Conservation (phyloP, 1,140 invertebrate species). For the Euschistus heros region DNA sequence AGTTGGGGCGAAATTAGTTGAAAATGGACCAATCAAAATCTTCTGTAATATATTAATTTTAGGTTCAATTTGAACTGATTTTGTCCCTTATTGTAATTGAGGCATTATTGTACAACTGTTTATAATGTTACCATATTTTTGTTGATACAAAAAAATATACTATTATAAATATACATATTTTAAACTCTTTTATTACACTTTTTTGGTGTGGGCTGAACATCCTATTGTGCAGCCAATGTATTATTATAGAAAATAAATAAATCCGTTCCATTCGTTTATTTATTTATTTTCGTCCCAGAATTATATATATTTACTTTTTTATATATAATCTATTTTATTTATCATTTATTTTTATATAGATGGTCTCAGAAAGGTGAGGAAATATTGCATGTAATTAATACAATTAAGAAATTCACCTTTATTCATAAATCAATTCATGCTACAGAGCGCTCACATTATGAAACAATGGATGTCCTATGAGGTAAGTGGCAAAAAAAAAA, state of each 20-base stretch:
- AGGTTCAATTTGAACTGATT: not conserved
- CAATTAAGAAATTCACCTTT: no score
- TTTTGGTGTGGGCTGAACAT: constrained; percentile 4
- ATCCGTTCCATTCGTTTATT: constrained; percentile 18
- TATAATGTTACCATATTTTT: constrained; percentile 17
- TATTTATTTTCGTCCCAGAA: not conserved
- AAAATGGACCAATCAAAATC: constrained; percentile 3
- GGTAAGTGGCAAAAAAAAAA: no score
- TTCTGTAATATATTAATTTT: not conserved
- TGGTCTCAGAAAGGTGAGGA: no score
- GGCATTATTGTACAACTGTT: constrained; percentile 5
- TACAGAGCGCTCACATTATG: no score
- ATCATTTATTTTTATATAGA: no score
- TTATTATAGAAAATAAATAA: constrained; percentile 21
- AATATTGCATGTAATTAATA: no score
- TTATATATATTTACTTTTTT: not conserved
- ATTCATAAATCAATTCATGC: no score
- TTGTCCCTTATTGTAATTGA: not conserved
- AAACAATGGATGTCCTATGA: no score
- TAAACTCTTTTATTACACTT: constrained; percentile 15
- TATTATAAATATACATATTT: constrained; percentile 10
- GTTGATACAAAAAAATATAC: constrained; percentile 1
- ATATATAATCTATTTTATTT: no score
- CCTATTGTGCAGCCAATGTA: constrained; percentile 7
- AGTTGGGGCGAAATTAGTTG: not conserved